Percentiles rank a stretch among this genome's conserved stretches.
phyloP scores from a whole-genome alignment of 64 coral and sea anemone genomes.

The Acropora tenuis region DNA sequence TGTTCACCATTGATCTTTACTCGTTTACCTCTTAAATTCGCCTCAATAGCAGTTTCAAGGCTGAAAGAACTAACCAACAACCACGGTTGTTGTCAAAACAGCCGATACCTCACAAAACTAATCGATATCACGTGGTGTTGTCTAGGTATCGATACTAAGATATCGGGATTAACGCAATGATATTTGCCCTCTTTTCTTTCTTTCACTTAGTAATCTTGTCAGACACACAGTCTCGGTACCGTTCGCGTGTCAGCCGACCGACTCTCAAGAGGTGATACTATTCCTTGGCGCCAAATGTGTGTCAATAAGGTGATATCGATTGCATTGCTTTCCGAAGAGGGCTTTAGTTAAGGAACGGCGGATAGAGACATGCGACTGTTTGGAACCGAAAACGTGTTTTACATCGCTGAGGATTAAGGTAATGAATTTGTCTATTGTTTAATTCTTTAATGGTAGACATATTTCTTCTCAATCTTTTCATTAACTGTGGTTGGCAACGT shows the following conservation, averaged over 20 bases:
- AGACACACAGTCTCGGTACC: neutral
- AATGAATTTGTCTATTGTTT: neutral
- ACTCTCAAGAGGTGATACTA: neutral
- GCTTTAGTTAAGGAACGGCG: conserved; percentile 24
- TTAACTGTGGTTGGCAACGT: neutral
- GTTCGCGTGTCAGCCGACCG: conserved; percentile 3
- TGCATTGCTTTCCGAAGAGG: conserved; percentile 26
- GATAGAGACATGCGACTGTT: conserved; percentile 8
- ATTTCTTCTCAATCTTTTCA: neutral
- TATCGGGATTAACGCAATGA: neutral
- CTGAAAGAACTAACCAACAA: too few relatives aligned
- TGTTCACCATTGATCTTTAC: too few relatives aligned
- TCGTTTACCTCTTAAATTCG: too few relatives aligned
- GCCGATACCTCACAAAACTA: neutral
- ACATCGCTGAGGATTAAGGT: neutral
- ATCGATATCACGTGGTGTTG: neutral
- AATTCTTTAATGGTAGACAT: neutral
- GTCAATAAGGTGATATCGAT: conserved; percentile 43
- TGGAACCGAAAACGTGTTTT: conserved; percentile 30
- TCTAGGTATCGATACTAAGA: neutral
- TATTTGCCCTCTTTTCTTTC: neutral
- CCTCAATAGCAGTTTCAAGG: too few relatives aligned
- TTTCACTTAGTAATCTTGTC: neutral
- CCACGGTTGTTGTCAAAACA: neutral
- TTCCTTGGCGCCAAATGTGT: conserved; percentile 1